Base-by-base conservation (phyloP, 2,113 vertebrate species). In the Python bivittatus region DNA sequence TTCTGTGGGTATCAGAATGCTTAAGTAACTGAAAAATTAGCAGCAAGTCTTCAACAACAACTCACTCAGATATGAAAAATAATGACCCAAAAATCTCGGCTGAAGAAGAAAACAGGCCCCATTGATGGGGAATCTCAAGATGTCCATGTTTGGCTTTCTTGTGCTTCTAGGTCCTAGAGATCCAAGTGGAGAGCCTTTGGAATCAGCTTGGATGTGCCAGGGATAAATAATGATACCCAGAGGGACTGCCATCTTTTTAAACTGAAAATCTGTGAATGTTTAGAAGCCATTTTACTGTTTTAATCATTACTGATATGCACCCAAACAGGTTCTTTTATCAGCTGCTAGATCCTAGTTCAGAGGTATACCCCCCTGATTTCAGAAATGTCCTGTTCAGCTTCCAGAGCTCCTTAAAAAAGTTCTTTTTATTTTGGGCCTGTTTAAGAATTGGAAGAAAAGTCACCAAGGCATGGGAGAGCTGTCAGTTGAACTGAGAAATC, bases 181-280 rank as follows among this genome's bases (percentile, higher is more conserved):
- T 94, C 29, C 91, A 91, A 94, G 86, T 94, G 44, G 92, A 97
- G 83, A 94, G 96, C 1, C 94, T 96, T 38, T 95, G 92, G 68
- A 95, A 90, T 85, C 94, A 88, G 17, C 95, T 96, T 12, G 95
- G 93, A 27, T 95, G 91, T 52, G 5, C 92, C 93, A 57, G 95
- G 95, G 96, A 95, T 93, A 91, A 86, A 94, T 94, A 64, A 25
- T 4, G 2, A 1, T 52, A 8, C 12, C 17, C 23, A 44, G 25
- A 53, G 88, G 44, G 38, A 12, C 8, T 61, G 57, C 22, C 56
- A 72, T 33, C 15, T 72, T 33, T 72, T 20, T 7, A 72, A 72
- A 3, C 17, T n/a, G n/a, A 72, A 72, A 72, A 33, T 33, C n/a
- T 72, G 58, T 8, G 5, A 72, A 72, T 6, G 15, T 72, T 72